Percentiles rank a stretch among this genome's conserved stretches.
Evolutionary conservation across 2,888 invertebrate genomes (phyloP).

Genomic region (Amphipoea lucens): DNA sequence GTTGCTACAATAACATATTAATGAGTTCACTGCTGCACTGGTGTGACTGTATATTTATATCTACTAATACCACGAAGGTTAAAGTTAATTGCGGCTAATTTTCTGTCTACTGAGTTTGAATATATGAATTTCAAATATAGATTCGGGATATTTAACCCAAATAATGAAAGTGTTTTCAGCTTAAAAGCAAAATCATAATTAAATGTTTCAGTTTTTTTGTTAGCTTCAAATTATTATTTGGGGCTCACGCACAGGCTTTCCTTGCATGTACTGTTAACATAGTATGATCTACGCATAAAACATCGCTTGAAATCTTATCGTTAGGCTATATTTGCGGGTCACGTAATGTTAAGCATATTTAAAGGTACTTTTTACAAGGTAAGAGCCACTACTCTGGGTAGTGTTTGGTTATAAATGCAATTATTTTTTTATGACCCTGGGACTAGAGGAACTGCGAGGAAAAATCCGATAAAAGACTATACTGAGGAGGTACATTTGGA

Average conservation of each 20-base stretch:
- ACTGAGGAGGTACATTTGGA: not conserved
- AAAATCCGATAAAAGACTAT: no score
- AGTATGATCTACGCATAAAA: not conserved
- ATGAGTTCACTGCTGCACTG: not conserved
- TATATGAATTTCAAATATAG: not conserved
- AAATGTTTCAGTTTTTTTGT: not conserved
- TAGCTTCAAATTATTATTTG: slow-evolving; percentile 4
- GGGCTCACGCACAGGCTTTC: slow-evolving; percentile 1
- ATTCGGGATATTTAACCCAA: not conserved
- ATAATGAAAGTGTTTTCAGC: not conserved
- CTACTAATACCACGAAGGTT: not conserved
- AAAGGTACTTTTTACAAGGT: not conserved
- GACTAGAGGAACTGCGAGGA: not conserved
- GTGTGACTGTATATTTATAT: not conserved
- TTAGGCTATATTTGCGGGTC: not conserved
- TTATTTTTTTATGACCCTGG: not conserved
- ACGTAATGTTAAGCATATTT: slow-evolving; percentile 5
- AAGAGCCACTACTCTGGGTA: not conserved
- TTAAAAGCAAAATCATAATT: not conserved
- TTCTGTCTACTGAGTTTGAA: not conserved
- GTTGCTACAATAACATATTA: slow-evolving; percentile 3
- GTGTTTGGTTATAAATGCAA: not conserved
- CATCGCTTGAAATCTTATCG: slow-evolving; percentile 19
- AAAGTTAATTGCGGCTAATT: not conserved
- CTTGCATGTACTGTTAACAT: slow-evolving; percentile 4